These are phyloP conservation scores for Patella pellucida DNA, from an alignment of 2,888 invertebrate genomes.

Conservation along the genomic window DNA sequence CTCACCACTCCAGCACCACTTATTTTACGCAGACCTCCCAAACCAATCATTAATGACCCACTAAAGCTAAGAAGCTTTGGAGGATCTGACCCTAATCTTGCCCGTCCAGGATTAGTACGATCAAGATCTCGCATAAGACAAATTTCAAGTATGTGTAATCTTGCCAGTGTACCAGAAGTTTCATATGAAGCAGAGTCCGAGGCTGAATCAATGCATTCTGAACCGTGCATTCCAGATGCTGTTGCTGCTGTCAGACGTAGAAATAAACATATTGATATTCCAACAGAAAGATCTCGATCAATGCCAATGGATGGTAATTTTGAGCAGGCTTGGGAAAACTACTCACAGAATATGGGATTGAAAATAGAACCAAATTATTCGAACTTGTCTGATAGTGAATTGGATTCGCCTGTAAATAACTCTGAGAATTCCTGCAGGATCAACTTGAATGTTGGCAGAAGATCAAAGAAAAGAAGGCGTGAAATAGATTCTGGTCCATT, in stretches of 20 bases:
- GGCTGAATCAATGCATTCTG: constrained; percentile 26
- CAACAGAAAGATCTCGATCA: constrained; percentile 53
- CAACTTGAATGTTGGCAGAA: too few species aligned
- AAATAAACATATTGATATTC: constrained; percentile 40
- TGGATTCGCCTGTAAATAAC: background rate
- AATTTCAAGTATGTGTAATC: constrained; percentile 53
- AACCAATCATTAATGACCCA: constrained; percentile 10
- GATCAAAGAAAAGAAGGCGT: too few species aligned
- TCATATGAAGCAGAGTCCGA: constrained; percentile 48
- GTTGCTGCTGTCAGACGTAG: constrained; percentile 44
- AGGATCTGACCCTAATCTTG: constrained; percentile 28
- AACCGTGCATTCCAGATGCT: constrained; percentile 31
- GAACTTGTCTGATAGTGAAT: background rate
- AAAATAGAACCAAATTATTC: background rate
- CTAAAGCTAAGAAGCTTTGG: constrained; percentile 18
- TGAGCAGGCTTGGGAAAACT: constrained; percentile 49
- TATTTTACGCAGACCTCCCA: constrained; percentile 13
- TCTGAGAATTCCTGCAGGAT: too few species aligned
- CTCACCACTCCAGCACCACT: constrained; percentile 1
- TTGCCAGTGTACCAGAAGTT: constrained; percentile 62
- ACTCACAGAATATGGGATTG: constrained; percentile 22
- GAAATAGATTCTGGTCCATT: too few species aligned
- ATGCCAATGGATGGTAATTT: constrained; percentile 53
- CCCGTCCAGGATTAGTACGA: constrained; percentile 6
- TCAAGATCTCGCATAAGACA: constrained; percentile 38